Percentiles rank a stretch among this genome's conserved stretches.
These are phyloP conservation scores for roundworm (Caenorhabditis elegans) DNA, from an alignment of 1,140 invertebrate species.

Conservation along the genomic window WBcel235 BX284604.4:8970001-8970500, in stretches of 20 bases:
- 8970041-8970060: background rate
- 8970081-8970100: background rate
- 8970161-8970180: background rate
- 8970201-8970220: background rate
- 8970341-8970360: background rate
- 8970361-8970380: background rate
- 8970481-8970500: background rate
- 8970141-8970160: conserved; percentile 18
- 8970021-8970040: background rate
- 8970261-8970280: background rate
- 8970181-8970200: background rate
- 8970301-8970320: background rate
- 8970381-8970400: background rate
- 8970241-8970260: no score
- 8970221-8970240: background rate
- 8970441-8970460: conserved; percentile 18
- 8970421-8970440: no score
- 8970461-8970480: conserved; percentile 24
- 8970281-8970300: background rate
- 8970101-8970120: conserved; percentile 9
- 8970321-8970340: background rate
- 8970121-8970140: background rate
- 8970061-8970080: background rate
- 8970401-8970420: no score
- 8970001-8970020: conserved; percentile 14